Evolutionary conservation across 1,140 invertebrate genomes (phyloP).

Genomic region (Laupala kohalensis): DNA sequence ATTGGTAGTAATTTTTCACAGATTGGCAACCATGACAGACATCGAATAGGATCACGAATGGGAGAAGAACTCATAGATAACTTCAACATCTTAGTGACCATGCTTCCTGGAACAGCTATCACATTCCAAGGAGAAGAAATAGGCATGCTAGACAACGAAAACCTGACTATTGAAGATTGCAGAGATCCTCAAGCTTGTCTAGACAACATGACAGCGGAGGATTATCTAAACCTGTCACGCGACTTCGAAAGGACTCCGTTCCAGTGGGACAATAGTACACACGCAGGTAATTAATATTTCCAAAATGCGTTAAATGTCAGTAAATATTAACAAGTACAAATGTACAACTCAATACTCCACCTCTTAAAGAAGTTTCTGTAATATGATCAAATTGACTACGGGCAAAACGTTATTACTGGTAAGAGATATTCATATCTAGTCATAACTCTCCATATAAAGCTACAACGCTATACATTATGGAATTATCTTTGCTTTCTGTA

Average conservation of each 20-base stretch:
- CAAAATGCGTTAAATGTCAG: background rate
- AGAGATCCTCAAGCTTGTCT: constrained; percentile 43
- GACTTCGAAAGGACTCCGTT: constrained; percentile 44
- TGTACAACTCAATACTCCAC: too few relatives aligned
- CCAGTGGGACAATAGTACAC: constrained; percentile 1
- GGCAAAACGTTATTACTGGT: too few relatives aligned
- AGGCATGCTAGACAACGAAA: constrained; percentile 55
- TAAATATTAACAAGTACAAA: background rate
- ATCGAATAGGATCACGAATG: constrained; percentile 47
- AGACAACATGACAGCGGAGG: constrained; percentile 36
- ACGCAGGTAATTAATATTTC: background rate
- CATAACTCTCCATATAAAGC: too few relatives aligned
- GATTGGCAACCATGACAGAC: constrained; percentile 61
- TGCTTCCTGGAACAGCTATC: constrained; percentile 62
- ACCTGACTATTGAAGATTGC: constrained; percentile 35
- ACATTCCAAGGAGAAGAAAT: constrained; percentile 78
- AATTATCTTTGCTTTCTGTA: too few relatives aligned
- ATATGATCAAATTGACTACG: too few relatives aligned
- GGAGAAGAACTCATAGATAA: constrained; percentile 49
- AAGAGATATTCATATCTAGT: too few relatives aligned
- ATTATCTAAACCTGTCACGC: constrained; percentile 37
- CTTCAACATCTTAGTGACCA: constrained; percentile 56
- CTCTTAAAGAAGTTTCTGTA: too few relatives aligned
- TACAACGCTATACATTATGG: too few relatives aligned
- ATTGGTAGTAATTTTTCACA: too few relatives aligned